Evolutionary conservation across 2,113 vertebrate genomes (phyloP), one percentile per base, ranked within the genome.

Genomic region (Micronycteris hirsuta): DNA sequence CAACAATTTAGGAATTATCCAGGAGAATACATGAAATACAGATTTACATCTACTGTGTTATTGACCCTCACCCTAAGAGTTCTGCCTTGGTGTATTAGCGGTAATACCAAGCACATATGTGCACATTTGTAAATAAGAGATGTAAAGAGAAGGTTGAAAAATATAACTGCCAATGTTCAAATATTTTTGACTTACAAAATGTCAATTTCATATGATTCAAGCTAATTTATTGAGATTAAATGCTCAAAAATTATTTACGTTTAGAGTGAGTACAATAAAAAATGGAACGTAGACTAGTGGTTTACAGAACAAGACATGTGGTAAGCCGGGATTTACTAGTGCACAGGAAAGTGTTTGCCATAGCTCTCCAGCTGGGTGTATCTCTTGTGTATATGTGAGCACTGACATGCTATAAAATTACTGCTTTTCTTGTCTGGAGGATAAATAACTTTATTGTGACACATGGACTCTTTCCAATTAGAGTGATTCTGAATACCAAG

Each of bases 371-470:
- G 74, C 16, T 88, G 2, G 67, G 15, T 52, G 12, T 36, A 49
- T 65, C 36, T 82, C 17, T 33, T 68, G 12, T 36, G 19, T 71
- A 19, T 36, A 54, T 78, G 41, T 88, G 63, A 95, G 77, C 70
- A 77, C 3, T 47, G 71, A 54, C 36, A 56, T 43, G 26, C 58
- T 90, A 63, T 12, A 76, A 71, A 78, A 81, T 41, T 33, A 78
- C 22, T 92, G 67, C 28, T 92, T 63, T 83, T 24, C 68, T 90
- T 94, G 70, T 94, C 83, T 94, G 17, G 13, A n/a, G 17, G 7
- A 86, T 80, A 89, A 93, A 93, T 89, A 81, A 90, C 74, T 89
- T 71, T 92, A 77, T 94, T 85, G 65, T 38, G 70, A 82, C 47
- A 65, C 91, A 89, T 24, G 41, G 65, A 76, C 45, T n/a, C 58